These are phyloP conservation scores for Smutsia gigantea DNA, from an alignment of 2,797 vertebrate species.

Conservation along the genomic window DNA sequence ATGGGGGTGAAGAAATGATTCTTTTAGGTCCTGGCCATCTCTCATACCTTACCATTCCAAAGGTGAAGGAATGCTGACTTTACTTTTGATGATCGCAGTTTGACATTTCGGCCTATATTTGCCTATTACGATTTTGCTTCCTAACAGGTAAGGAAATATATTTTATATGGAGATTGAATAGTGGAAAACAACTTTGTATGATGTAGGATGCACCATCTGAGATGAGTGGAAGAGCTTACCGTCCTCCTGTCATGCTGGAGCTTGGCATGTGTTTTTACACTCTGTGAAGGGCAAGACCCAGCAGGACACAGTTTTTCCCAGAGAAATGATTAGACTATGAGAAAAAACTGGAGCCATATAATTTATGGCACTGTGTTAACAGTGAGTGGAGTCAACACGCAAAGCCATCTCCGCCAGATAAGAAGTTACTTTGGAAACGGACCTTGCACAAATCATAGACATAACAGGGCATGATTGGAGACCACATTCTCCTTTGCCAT, in stretches of 20 bases:
- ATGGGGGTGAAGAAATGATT: rapidly evolving
- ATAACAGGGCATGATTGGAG: background rate
- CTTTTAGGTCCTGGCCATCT: background rate
- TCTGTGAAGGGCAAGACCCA: background rate
- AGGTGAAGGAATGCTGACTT: background rate
- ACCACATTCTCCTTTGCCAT: background rate
- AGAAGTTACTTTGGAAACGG: background rate
- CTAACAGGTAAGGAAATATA: background rate
- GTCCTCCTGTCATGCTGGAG: no score
- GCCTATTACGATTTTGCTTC: background rate
- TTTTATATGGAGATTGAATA: background rate
- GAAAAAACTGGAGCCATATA: conserved; percentile 45
- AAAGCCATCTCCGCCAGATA: conserved; percentile 57
- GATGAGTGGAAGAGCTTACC: background rate
- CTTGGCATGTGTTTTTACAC: background rate
- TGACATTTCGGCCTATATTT: background rate
- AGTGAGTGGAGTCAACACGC: background rate
- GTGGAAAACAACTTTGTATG: background rate
- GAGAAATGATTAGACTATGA: background rate
- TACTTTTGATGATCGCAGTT: background rate
- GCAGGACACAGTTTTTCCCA: background rate
- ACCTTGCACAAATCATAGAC: conserved; percentile 23
- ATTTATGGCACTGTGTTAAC: background rate
- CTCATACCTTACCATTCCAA: background rate
- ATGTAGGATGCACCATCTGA: rapidly evolving